Evolutionary conservation across 2,888 invertebrate genomes (phyloP).

Genomic region (Poecilobothrus nobilitatus): DNA sequence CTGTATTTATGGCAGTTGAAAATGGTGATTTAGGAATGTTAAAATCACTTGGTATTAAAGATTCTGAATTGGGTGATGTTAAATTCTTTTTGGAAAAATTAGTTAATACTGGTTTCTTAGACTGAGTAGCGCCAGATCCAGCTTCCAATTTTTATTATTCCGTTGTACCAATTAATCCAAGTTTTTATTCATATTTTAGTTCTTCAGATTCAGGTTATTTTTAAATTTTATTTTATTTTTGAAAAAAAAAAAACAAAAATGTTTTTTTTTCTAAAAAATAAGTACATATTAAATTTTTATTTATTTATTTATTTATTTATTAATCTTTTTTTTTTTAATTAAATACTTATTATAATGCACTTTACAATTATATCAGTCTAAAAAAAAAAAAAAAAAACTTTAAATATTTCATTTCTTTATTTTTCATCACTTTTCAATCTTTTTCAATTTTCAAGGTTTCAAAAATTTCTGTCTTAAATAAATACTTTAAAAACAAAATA

Average conservation of each 20-base stretch:
- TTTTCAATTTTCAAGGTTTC: too few species aligned
- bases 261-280: too few species aligned
- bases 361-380: too few species aligned
- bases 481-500: too few species aligned
- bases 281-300: constrained; percentile 24
- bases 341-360: too few species aligned
- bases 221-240: neutral
- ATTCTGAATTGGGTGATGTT: constrained; percentile 88
- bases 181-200: constrained; percentile 60
- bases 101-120: constrained; percentile 91
- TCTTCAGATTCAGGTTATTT: constrained; percentile 49
- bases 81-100: constrained; percentile 94
- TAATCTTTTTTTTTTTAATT: too few species aligned
- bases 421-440: too few species aligned
- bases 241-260: neutral
- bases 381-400: too few species aligned
- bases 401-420: too few species aligned
- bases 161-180: constrained; percentile 59
- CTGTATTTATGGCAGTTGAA: constrained; percentile 92
- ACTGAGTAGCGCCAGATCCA: constrained; percentile 71
- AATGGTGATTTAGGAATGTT: constrained; percentile 91
- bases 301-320: too few species aligned
- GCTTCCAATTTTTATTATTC: constrained; percentile 65
- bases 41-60: constrained; percentile 88
- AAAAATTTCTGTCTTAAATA: too few species aligned